Evolutionary conservation across 2,888 invertebrate genomes (phyloP), one percentile per base, ranked within the genome.

Genomic region (Drosophila algonquin): DNA sequence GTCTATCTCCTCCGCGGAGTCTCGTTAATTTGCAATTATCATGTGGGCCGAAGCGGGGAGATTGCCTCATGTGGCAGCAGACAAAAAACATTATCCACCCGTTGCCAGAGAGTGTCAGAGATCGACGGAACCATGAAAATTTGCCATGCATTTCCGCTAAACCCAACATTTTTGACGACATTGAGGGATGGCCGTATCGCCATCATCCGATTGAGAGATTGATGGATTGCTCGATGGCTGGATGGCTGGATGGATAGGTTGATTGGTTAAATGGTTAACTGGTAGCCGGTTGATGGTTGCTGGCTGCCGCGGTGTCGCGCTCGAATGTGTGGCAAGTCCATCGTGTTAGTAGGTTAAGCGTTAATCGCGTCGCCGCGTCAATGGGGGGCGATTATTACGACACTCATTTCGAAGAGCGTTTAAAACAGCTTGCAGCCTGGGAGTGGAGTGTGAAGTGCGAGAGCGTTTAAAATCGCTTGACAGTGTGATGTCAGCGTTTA

Each of bases 1-100:
- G 46, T 46, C 51, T 56, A 24, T 44, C 63, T 40, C 48, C 50
- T 40, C 54, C 57, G 50, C 30, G 63, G 55, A 6, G 14, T 69
- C 77, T 81, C 70, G 71, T 88, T 84, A 87, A 81, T 83, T 83
- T 73, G 84, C 83, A 87, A 83, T 88, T 89, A 89, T 63, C 47
- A 65, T 87, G 82, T 84, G 87, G 89, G 89, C 53, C 60, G 32
- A 44, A 27, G 63, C 63, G 69, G 65, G 32, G 1, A 35, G 35
- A 55, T 68, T 67, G 50, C 69, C 50, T 45, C 51, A 70, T 30
- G 30, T 30, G 30, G 70, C 51, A 51, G 21, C 14, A 14, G 14
- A 3, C 21, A 45, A 52, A 46, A 68, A 68, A 59, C 73, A 32
- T 35, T 46, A 45, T 40, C 70, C 45, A 35, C n/a, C 40, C 40